Evolutionary conservation across 2,113 vertebrate genomes (phyloP).

Genomic region (Carettochelys insculpta): DNA sequence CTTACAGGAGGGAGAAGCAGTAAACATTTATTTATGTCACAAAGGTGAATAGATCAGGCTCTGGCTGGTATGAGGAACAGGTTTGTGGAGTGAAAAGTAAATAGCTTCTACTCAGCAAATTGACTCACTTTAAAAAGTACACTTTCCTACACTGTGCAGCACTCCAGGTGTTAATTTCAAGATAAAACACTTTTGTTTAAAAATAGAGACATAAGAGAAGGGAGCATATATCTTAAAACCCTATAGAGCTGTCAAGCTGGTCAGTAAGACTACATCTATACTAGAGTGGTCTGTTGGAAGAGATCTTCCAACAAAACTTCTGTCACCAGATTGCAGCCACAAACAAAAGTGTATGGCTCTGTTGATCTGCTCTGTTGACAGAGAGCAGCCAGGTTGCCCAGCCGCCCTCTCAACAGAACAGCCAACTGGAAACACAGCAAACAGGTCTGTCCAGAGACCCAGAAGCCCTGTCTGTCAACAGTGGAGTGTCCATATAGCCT

Average conservation of each 20-base stretch:
- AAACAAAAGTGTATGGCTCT: too few species aligned
- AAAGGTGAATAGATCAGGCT: background rate
- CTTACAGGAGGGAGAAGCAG: background rate
- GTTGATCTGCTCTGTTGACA: too few species aligned
- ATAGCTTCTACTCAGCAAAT: background rate
- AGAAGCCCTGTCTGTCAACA: too few species aligned
- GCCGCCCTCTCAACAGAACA: too few species aligned
- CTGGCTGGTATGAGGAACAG: background rate
- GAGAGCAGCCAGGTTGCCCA: too few species aligned
- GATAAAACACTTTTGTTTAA: background rate
- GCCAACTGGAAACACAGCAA: too few species aligned
- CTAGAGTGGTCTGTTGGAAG: too few species aligned
- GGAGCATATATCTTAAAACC: background rate
- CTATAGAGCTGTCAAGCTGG: background rate
- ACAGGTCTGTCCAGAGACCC: too few species aligned
- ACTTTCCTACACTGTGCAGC: background rate
- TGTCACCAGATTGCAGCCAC: too few species aligned
- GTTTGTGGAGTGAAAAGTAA: background rate
- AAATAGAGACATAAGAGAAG: background rate
- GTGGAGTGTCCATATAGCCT: too few species aligned
- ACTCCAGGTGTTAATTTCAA: background rate
- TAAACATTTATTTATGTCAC: background rate
- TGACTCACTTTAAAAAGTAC: background rate
- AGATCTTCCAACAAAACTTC: too few species aligned
- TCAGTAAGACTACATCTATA: too few species aligned